Percentiles rank a stretch among this genome's conserved stretches.
phyloP scores from a whole-genome alignment of 2,888 invertebrate genomes.

The Scaptomyza polygonia region DNA sequence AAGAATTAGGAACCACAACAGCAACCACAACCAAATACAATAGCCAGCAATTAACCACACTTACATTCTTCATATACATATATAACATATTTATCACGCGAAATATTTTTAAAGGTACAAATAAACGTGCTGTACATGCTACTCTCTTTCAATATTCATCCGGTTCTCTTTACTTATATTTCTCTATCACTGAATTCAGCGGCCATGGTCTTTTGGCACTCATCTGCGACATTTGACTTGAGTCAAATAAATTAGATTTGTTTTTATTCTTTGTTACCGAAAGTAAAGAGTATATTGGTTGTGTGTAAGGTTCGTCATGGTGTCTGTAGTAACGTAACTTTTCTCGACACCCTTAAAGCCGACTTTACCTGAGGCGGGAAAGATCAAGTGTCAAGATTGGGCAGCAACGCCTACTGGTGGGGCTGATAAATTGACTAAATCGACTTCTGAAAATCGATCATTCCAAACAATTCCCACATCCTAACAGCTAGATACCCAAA shows the following conservation, averaged over 20 bases:
- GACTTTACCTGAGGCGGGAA: too few species aligned
- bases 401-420: too few species aligned
- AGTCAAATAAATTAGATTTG: constrained; percentile 76
- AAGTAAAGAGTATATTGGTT: too few species aligned
- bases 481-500: too few species aligned
- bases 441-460: too few species aligned
- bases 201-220: constrained; percentile 52
- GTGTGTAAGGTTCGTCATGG: too few species aligned
- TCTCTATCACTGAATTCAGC: not conserved
- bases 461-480: too few species aligned
- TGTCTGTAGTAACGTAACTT: too few species aligned
- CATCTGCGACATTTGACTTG: constrained; percentile 69
- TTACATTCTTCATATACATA: constrained; percentile 16
- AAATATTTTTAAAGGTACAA: constrained; percentile 41
- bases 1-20: not conserved
- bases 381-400: too few species aligned
- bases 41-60: constrained; percentile 45
- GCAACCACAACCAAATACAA: constrained; percentile 27
- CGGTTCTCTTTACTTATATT: not conserved
- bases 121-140: not conserved
- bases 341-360: too few species aligned
- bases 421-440: too few species aligned
- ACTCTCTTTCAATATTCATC: not conserved
- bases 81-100: constrained; percentile 67
- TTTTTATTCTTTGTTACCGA: not conserved